Base-by-base conservation (phyloP, 2,113 vertebrate species). In the Tinamus guttatus region DNA sequence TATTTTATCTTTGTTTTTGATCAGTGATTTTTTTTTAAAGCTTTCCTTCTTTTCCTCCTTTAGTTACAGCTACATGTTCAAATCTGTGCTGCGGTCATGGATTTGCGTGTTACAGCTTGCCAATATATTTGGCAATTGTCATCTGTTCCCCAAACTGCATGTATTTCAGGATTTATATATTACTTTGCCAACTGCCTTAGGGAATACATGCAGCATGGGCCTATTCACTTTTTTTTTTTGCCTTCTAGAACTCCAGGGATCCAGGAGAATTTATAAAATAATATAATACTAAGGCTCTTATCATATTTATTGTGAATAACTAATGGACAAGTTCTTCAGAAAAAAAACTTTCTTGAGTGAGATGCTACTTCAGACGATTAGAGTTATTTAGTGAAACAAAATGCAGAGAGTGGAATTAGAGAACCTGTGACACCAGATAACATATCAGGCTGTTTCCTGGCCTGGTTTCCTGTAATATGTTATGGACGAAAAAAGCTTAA, bases 41-140 rank as follows among this genome's bases (percentile, higher is more conserved):
- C 52, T 89, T 21, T 9, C 8, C 15, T 30, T 82, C 71, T 85
- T 30, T 74, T 24, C 6, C 7, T 65, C 4, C 80, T 89, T 80
- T 54, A 71, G 32, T 58, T 75, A 59, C 41, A 86, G 49, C 43
- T 85, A n/a, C 58, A 91, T 85, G 45, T 25, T 43, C 45, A 71
- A 79, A 56, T 92, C 74, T 95, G 43, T 84, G 74, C 90, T 98
- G 84, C 96, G 86, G 36, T 95, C 91, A n/a, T 90, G 56, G n/a
- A 90, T 97, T 96, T 68, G 25, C 97, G 78, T 90, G 32, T 95
- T 93, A 85, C 93, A 96, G 32, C 85, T 89, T 89, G 94, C 96
- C 97, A 92, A 69, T 89, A 9, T 89, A 86, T 87, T 94, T 94
- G 64, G 70, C 87, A 96, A 51, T 94, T 95, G 88, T 97, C 95